phyloP scores from a whole-genome alignment of 2,797 vertebrate species.

The Tenualosa thibaudeaui region DNA sequence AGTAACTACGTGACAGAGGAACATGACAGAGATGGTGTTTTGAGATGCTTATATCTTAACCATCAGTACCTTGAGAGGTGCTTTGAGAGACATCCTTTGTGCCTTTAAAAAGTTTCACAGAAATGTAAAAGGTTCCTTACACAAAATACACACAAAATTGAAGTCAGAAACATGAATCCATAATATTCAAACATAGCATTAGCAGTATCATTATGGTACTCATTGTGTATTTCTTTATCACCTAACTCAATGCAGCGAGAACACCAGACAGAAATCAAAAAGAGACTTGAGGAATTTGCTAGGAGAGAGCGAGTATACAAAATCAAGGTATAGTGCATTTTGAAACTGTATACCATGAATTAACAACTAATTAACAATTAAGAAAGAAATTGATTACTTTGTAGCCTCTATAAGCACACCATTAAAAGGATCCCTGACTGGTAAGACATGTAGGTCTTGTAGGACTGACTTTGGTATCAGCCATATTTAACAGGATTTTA shows the following conservation, averaged over 20 bases:
- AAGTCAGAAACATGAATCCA: not conserved
- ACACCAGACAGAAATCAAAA: slow-evolving; percentile 83
- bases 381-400: not conserved
- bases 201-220: not conserved
- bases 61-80: not conserved
- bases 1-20: not conserved
- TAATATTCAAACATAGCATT: not conserved
- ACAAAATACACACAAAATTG: not conserved
- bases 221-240: not conserved
- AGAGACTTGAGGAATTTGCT: slow-evolving; percentile 77
- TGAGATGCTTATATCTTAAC: too few species aligned
- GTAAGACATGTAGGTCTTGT: too few species aligned
- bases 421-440: too few species aligned
- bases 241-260: slow-evolving; percentile 67
- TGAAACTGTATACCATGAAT: not conserved
- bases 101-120: not conserved
- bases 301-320: slow-evolving; percentile 75
- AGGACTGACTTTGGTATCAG: too few species aligned
- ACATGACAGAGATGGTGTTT: not conserved
- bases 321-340: slow-evolving; percentile 75
- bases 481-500: too few species aligned
- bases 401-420: not conserved
- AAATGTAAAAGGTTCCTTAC: not conserved
- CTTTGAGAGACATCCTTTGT: not conserved
- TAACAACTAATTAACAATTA: not conserved